Evolutionary conservation across 1,140 invertebrate species (phyloP), one percentile per base, ranked within the genome.

Genomic region (Amphibalanus amphitrite): DNA sequence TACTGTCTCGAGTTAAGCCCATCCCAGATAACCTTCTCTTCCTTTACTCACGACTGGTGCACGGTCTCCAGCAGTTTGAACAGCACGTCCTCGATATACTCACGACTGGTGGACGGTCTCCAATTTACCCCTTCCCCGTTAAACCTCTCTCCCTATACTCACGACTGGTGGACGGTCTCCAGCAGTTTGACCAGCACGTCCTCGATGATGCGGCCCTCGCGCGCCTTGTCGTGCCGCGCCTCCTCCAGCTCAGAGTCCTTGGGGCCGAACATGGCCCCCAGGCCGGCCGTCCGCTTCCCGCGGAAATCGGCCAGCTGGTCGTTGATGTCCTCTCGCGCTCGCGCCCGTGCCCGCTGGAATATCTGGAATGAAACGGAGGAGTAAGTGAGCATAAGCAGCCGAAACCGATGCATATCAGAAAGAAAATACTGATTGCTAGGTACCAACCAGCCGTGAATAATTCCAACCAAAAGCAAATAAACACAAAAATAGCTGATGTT

Each of bases 231-330:
- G 70, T 87, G 85, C 75, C 88, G 87, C 72, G 90, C 89, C 77
- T 91, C 88, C 73, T 88, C 85, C 4, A 97, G 82, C 73, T 90
- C 86, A 67, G 85, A 81, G 79, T 94, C 92, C n/a, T 86, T 84
- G 3, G 92, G 91, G 25, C 93, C 93, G 82, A 92, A 97, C 70
- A 97, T 86, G 59, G 87, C 90, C 20, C 89, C 91, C 69, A 96
- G 82, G n/a, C 94, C 95, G 33, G 93, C 88, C 38, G 88, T 91
- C 74, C 92, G 82, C 80, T 95, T 96, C 70, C 88, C 86, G 78
- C 93, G 89, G 82, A 97, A 97, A 81, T 96, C 93, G 67, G 86
- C 86, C 40, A 97, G 82, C 78, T 93, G 91, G 76, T 90, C 88
- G 72, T 89, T 89, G 33, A 97, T 83, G 77, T 93, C 89, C 74